Conservation (phyloP, 2,113 vertebrate genomes). For the Hippocampus abdominalis region DNA sequence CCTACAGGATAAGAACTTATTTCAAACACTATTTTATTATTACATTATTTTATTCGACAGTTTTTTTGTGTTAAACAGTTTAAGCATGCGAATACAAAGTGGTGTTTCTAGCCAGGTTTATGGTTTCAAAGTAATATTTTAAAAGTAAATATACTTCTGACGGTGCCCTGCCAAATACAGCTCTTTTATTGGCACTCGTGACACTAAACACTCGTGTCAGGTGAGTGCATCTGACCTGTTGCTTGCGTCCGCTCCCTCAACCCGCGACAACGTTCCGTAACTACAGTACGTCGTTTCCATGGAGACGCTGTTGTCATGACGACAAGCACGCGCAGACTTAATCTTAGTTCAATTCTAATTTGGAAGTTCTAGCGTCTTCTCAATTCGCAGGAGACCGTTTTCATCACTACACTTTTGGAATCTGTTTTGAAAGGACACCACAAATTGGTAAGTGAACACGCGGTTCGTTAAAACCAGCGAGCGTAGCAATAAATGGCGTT, state of each 20-base stretch:
- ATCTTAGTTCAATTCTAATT: background rate
- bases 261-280: background rate
- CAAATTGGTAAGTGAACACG: background rate
- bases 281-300: background rate
- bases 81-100: too few relatives aligned
- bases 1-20: background rate
- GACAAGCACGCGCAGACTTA: background rate
- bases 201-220: too few relatives aligned
- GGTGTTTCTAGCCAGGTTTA: too few relatives aligned
- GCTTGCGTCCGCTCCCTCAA: too few relatives aligned
- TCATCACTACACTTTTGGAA: background rate
- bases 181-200: too few relatives aligned
- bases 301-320: constrained; percentile 29
- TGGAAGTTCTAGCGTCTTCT: background rate
- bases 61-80: too few relatives aligned
- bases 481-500: background rate
- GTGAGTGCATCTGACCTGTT: too few relatives aligned
- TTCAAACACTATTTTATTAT: too few relatives aligned
- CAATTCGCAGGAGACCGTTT: background rate
- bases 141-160: too few relatives aligned
- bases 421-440: background rate
- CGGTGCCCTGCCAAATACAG: too few relatives aligned
- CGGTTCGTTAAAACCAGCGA: background rate
- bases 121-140: too few relatives aligned
- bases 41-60: too few relatives aligned